phyloP scores from a whole-genome alignment of 2,888 invertebrate genomes.

The Balanococcus diminutus region DNA sequence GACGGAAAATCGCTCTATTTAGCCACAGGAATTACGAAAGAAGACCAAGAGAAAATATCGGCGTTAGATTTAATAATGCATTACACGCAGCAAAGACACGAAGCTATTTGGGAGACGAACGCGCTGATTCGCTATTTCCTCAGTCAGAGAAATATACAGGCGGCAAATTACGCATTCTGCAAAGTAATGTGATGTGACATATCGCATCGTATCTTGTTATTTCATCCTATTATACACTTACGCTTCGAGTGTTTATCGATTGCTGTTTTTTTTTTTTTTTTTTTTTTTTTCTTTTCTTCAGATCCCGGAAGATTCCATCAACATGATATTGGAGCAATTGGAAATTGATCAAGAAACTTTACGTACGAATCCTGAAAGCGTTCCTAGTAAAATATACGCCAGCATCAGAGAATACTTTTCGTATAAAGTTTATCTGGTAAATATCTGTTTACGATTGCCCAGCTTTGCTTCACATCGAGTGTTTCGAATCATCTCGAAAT shows the following conservation, averaged over 20 bases:
- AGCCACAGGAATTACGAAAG: conserved; percentile 67
- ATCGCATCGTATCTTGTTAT: too few species aligned
- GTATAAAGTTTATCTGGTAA: conserved; percentile 78
- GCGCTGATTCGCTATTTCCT: conserved; percentile 85
- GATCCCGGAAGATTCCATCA: conserved; percentile 47
- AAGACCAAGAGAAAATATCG: conserved; percentile 75
- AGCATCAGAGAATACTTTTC: conserved; percentile 83
- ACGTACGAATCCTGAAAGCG: conserved; percentile 54
- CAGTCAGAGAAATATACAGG: conserved; percentile 79
- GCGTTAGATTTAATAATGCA: conserved; percentile 88
- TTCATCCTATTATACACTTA: too few species aligned
- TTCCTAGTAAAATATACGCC: conserved; percentile 60
- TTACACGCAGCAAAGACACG: conserved; percentile 76
- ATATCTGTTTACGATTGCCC: conserved; percentile 36
- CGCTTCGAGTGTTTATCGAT: too few species aligned
- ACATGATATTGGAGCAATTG: conserved; percentile 27
- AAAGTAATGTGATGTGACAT: conserved; percentile 63
- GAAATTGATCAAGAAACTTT: conserved; percentile 9
- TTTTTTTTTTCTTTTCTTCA: conserved; percentile 12
- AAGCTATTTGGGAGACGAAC: conserved; percentile 87
- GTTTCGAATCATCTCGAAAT: neutral
- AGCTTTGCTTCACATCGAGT: neutral
- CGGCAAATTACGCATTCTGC: conserved; percentile 76
- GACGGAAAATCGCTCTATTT: conserved; percentile 27
- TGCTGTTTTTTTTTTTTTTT: too few species aligned